phyloP scores from a whole-genome alignment of 1,140 invertebrate species.

The Hyposmocoma kahamanoa region DNA sequence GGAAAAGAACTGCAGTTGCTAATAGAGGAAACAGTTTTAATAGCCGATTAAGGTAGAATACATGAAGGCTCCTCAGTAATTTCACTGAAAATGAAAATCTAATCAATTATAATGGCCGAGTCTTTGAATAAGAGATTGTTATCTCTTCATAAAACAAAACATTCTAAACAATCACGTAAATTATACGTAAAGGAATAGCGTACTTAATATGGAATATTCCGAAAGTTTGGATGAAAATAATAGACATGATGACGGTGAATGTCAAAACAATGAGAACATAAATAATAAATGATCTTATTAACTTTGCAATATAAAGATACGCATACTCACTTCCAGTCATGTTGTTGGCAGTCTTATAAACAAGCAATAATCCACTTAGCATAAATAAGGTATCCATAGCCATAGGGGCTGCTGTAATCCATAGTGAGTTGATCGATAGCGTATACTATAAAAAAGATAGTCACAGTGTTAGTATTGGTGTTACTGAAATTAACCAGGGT shows the following conservation, averaged over 20 bases:
- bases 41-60: constrained; percentile 72
- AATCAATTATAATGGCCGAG: no score
- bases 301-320: no score
- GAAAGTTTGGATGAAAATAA: not conserved
- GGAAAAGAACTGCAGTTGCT: constrained; percentile 72
- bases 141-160: no score
- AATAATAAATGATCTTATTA: no score
- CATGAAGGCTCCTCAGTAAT: constrained; percentile 34
- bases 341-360: constrained; percentile 57
- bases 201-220: not conserved
- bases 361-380: constrained; percentile 65
- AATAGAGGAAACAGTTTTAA: constrained; percentile 76
- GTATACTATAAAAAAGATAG: no score
- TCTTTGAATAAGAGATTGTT: no score
- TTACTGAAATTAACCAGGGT: no score
- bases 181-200: no score
- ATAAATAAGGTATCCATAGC: constrained; percentile 73
- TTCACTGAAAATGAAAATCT: constrained; percentile 21
- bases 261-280: no score
- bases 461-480: no score
- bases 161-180: no score
- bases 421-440: constrained; percentile 19
- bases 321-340: constrained; percentile 34
- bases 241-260: not conserved
- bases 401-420: constrained; percentile 42